Conservation (phyloP, 2,113 vertebrate genomes). For the Nothobranchius kuhntae region DNA sequence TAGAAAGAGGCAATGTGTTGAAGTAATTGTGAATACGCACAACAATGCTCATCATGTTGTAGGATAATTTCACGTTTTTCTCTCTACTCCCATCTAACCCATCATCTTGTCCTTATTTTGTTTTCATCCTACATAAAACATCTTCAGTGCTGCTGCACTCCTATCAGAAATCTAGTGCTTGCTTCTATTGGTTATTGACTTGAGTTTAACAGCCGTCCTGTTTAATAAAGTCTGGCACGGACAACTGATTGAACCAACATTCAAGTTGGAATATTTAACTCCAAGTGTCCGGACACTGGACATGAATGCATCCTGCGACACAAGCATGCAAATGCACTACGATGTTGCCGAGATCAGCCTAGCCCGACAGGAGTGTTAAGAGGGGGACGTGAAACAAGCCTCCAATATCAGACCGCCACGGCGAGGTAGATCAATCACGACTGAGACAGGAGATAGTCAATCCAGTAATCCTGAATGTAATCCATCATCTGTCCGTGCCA, state of each 20-base stretch:
- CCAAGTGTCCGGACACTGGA: not conserved
- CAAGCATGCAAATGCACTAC: conserved; percentile 4
- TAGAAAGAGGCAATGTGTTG: no score
- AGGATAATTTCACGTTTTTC: no score
- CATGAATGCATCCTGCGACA: not conserved
- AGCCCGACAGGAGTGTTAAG: conserved; percentile 32
- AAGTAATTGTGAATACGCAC: no score
- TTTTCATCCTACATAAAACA: conserved; percentile 3
- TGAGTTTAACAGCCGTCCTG: conserved; percentile 2
- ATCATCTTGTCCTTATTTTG: not conserved
- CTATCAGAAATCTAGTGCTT: conserved; percentile 13
- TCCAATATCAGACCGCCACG: conserved; percentile 56
- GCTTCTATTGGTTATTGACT: conserved; percentile 14
- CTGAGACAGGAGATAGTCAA: conserved; percentile 41
- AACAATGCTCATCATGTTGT: no score
- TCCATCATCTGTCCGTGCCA: conserved; percentile 63
- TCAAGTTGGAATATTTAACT: conserved; percentile 6
- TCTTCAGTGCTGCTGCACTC: conserved; percentile 19
- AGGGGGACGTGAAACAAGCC: conserved; percentile 30
- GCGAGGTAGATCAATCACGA: conserved; percentile 66
- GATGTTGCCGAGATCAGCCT: conserved; percentile 57
- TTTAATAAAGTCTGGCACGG: conserved; percentile 7
- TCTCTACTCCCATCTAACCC: no score
- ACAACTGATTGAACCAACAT: conserved; percentile 17
- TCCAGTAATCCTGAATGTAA: conserved; percentile 69